A percentile compares a stretch with the other conserved stretches of the same genome.
Evolutionary conservation across 2,797 vertebrate species (phyloP).

Genomic region (Etheostoma nigrum): DNA sequence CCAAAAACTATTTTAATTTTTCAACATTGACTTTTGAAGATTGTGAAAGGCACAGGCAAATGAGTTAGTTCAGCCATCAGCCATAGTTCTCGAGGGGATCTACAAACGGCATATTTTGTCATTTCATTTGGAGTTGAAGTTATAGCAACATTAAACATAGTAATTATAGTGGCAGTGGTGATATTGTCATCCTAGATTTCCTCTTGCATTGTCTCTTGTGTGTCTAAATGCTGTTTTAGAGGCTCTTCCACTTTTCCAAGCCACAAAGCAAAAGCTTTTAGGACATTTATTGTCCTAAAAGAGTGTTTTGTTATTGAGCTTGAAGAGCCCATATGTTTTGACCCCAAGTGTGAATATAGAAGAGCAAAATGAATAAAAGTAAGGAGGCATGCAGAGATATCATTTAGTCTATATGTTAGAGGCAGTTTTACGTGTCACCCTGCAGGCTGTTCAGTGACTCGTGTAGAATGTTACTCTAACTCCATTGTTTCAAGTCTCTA

Average conservation of each 20-base stretch:
- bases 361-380: slow-evolving; percentile 29
- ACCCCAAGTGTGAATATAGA: slow-evolving; percentile 5
- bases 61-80: background rate
- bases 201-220: background rate
- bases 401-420: slow-evolving; percentile 20
- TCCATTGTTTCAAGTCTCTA: slow-evolving; percentile 21
- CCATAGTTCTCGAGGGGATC: background rate
- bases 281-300: background rate
- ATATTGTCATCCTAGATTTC: background rate
- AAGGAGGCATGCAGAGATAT: slow-evolving; percentile 27
- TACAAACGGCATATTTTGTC: background rate
- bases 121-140: background rate
- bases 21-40: too few relatives aligned
- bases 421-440: slow-evolving; percentile 6
- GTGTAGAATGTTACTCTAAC: slow-evolving; percentile 6
- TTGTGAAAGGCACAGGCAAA: background rate
- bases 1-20: too few relatives aligned
- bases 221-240: background rate
- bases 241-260: background rate
- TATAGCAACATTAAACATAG: background rate
- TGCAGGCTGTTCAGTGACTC: slow-evolving; percentile 19
- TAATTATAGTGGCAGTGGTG: background rate
- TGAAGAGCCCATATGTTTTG: slow-evolving; percentile 12
- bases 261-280: background rate
- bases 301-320: slow-evolving; percentile 14